Conservation (phyloP, 2,113 vertebrate genomes). For the Lepisosteus oculatus region DNA sequence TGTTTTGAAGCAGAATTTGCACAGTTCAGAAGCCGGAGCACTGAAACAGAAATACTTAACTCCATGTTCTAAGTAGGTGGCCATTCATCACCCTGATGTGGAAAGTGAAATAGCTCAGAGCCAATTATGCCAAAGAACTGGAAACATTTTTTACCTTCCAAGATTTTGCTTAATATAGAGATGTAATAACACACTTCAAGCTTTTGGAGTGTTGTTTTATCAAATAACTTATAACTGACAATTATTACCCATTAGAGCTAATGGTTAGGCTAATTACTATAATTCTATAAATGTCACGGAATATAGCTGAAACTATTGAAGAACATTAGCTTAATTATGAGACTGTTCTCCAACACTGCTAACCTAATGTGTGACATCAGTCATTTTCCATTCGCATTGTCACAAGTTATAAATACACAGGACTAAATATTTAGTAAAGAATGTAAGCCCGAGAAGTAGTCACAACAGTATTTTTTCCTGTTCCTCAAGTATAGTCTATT, state of each 20-base stretch:
- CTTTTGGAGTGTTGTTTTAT: constrained; percentile 70
- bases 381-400: not conserved
- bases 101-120: constrained; percentile 66
- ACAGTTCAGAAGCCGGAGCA: constrained; percentile 27
- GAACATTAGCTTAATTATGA: constrained; percentile 67
- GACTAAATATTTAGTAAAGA: constrained; percentile 21
- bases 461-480: not conserved
- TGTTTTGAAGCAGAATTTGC: constrained; percentile 27
- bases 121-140: constrained; percentile 70
- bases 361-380: not conserved
- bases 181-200: constrained; percentile 77
- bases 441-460: not conserved
- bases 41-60: constrained; percentile 31
- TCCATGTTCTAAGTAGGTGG: constrained; percentile 63
- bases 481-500: no score
- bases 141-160: constrained; percentile 76
- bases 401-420: constrained; percentile 10
- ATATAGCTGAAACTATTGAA: constrained; percentile 67
- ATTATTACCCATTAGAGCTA: constrained; percentile 83
- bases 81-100: constrained; percentile 58
- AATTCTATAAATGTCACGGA: constrained; percentile 75
- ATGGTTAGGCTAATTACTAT: constrained; percentile 75
- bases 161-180: constrained; percentile 67
- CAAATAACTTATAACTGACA: constrained; percentile 80
- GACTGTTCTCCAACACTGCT: constrained; percentile 53